A percentile compares a stretch with the other conserved stretches of the same genome.
These are phyloP conservation scores for Schizothorax lantsangensis DNA, from an alignment of 2,797 vertebrate species.

Conservation along the genomic window DNA sequence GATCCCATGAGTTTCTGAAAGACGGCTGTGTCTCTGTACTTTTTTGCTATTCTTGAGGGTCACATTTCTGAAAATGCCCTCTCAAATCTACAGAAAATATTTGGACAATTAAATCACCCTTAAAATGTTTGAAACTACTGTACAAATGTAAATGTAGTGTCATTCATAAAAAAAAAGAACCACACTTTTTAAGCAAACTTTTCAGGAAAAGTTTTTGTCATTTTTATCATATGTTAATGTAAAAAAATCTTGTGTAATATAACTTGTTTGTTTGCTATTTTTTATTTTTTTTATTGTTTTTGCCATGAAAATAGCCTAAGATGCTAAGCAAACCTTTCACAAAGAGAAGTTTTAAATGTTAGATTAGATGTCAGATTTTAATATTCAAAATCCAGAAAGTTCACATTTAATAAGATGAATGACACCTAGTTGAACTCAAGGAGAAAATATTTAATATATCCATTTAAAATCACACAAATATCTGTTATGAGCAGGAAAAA, in stretches of 20 bases:
- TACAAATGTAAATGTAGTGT: not conserved
- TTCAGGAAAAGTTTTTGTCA: too few relatives aligned
- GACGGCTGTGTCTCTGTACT: not conserved
- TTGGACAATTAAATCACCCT: not conserved
- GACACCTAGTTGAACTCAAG: not conserved
- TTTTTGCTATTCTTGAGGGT: not conserved
- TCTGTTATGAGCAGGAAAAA: not conserved
- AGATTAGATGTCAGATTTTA: not conserved
- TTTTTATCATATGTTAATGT: too few relatives aligned
- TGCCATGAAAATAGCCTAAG: too few relatives aligned
- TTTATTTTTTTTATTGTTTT: too few relatives aligned
- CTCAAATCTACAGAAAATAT: too few relatives aligned
- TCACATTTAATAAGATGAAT: not conserved
- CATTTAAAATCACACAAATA: not conserved
- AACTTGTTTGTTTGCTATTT: too few relatives aligned
- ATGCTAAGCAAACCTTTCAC: not conserved
- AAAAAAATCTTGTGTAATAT: too few relatives aligned
- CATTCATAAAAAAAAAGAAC: not conserved
- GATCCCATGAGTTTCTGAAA: not conserved
- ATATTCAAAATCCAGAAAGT: not conserved
- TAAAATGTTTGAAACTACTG: not conserved
- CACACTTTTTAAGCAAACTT: not conserved
- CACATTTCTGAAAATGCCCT: not conserved
- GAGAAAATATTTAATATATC: not conserved
- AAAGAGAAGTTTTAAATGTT: not conserved